A percentile compares a stretch with the other conserved stretches of the same genome.
Conservation (phyloP, 92 coral and sea anemone genomes). For the Nematostella vectensis region DNA sequence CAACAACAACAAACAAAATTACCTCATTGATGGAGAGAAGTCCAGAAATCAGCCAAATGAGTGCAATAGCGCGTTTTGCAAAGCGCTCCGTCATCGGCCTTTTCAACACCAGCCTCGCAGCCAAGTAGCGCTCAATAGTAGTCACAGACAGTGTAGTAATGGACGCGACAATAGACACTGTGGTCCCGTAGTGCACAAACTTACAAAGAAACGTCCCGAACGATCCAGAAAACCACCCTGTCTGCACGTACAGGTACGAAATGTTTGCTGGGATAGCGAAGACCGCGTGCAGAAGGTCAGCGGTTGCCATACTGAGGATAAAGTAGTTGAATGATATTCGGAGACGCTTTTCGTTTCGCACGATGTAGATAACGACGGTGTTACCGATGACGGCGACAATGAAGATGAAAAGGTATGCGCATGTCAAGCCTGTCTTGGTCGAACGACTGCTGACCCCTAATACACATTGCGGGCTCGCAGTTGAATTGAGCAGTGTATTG, state of each 20-base stretch:
- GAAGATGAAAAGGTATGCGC: slow-evolving; percentile 24
- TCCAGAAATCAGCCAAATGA: slow-evolving; percentile 32
- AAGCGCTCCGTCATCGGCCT: slow-evolving; percentile 24
- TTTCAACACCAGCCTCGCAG: slow-evolving; percentile 46
- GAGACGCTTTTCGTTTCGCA: slow-evolving; percentile 18
- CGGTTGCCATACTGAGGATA: slow-evolving; percentile 53
- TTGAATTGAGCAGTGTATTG: neutral
- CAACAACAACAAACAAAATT: too few species aligned
- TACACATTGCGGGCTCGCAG: slow-evolving; percentile 1
- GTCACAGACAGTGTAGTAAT: slow-evolving; percentile 38
- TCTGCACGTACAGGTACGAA: slow-evolving; percentile 24
- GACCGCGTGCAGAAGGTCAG: slow-evolving; percentile 42
- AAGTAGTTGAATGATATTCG: slow-evolving; percentile 47
- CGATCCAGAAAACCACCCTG: slow-evolving; percentile 37
- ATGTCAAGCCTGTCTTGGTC: slow-evolving; percentile 7
- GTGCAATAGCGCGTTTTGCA: slow-evolving; percentile 15
- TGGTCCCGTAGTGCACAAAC: slow-evolving; percentile 25
- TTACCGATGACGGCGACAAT: slow-evolving; percentile 42
- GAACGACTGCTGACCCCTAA: neutral
- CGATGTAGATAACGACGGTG: slow-evolving; percentile 27
- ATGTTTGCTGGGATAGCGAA: slow-evolving; percentile 31
- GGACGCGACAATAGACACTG: slow-evolving; percentile 36
- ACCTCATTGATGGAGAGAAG: slow-evolving; percentile 9
- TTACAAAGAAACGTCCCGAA: slow-evolving; percentile 39
- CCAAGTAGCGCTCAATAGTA: slow-evolving; percentile 51